Conservation (phyloP, 2,888 invertebrate species). For the Lasioglossum morio region DNA sequence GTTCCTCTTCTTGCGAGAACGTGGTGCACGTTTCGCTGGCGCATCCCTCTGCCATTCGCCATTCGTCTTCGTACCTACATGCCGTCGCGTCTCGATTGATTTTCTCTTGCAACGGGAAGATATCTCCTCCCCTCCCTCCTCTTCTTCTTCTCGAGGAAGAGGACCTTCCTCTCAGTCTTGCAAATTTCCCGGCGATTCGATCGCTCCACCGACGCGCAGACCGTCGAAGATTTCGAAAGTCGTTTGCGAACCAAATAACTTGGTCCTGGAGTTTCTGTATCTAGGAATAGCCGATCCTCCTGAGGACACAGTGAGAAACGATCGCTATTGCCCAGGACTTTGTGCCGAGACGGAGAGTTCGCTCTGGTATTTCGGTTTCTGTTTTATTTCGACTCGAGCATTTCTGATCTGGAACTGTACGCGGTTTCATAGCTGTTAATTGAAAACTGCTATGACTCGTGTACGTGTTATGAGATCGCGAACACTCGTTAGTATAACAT, state of each 20-base stretch:
- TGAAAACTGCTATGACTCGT: neutral
- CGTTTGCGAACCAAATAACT: conserved; percentile 8
- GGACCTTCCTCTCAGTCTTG: conserved; percentile 12
- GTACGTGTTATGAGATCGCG: neutral
- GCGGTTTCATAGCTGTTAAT: neutral
- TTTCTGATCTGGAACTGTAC: neutral
- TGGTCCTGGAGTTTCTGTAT: neutral
- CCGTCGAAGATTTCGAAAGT: neutral
- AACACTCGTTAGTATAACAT: neutral
- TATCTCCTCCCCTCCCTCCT: neutral
- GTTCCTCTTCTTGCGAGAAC: conserved; percentile 69
- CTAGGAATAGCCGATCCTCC: neutral
- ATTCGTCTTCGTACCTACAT: conserved; percentile 70
- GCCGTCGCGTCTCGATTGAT: conserved; percentile 70
- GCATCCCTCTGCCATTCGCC: conserved; percentile 59
- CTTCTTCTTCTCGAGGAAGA: neutral
- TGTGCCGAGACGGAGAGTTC: neutral
- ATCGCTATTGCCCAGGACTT: neutral
- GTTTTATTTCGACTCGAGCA: neutral
- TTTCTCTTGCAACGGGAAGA: conserved; percentile 59
- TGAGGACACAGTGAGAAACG: neutral
- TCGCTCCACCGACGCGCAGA: neutral
- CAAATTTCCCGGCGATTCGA: conserved; percentile 33
- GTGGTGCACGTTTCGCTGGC: conserved; percentile 51
- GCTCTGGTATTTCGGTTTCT: neutral